Evolutionary conservation across 2,888 invertebrate genomes (phyloP), one percentile per base, ranked within the genome.

Genomic region (Oxystoma pomonae): DNA sequence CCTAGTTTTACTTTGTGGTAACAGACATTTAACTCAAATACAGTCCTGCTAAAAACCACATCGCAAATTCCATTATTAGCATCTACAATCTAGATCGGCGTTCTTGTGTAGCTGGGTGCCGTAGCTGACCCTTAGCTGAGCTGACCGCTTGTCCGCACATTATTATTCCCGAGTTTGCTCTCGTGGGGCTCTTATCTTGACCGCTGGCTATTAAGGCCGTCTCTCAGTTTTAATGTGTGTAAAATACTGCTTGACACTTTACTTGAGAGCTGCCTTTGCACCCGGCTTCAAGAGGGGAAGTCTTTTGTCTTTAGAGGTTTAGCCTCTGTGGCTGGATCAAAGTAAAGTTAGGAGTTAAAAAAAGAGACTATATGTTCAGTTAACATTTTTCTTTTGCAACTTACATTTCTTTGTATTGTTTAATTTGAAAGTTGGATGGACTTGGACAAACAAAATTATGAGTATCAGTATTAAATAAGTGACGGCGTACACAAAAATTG

Each of bases 21-120:
- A n/a, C n/a, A n/a, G n/a, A n/a, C n/a, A n/a, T n/a, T n/a, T n/a
- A n/a, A n/a, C n/a, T n/a, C n/a, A n/a, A n/a, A n/a, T n/a, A n/a
- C n/a, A n/a, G n/a, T n/a, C n/a, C n/a, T n/a, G n/a, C 12, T 35
- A 35, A 7, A 35, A 35, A 35, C 35, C 35, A 35, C 76, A 77
- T 75, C 75, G 80, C 80, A 78, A 80, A 80, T 80, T 80, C 80
- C 80, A n/a, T n/a, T n/a, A 80, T 80, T 80, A 80, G 78, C 80
- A 80, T 80, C 79, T 77, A 78, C 76, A 80, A 80, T 80, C 80
- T 80, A 80, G 80, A 80, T 80, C 78, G 74, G 73, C 76, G 78
- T 78, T 79, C 79, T 79, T 78, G 79, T 74, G 72, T 74, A 71
- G 35, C 35, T 35, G 35, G 12, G 12, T 7, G 3, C 5, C 3